Conservation (phyloP, 2,113 vertebrate genomes). For the Brachyhypopomus occidentalis region DNA sequence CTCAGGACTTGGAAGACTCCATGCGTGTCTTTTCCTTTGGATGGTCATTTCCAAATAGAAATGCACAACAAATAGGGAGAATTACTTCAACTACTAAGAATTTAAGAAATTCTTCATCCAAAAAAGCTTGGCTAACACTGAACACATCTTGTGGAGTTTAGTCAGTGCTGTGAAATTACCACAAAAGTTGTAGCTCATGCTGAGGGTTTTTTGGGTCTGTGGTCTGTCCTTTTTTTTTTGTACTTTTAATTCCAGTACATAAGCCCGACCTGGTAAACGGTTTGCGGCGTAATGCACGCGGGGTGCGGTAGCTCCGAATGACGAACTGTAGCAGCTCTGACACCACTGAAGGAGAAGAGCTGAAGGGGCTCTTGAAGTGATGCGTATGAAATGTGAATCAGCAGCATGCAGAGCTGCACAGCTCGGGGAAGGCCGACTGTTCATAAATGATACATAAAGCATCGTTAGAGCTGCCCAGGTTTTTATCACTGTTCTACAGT, state of each 20-base stretch:
- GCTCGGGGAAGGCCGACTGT: too few species aligned
- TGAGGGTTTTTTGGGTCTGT: too few species aligned
- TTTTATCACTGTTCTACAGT: slow-evolving; percentile 31
- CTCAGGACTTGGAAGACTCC: not conserved
- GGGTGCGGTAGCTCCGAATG: not conserved
- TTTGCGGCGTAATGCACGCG: not conserved
- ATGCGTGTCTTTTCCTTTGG: not conserved
- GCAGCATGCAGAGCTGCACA: not conserved
- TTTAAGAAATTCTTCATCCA: not conserved
- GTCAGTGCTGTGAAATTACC: not conserved
- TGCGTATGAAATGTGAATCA: slow-evolving; percentile 11
- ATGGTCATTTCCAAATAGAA: not conserved
- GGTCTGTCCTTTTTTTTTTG: too few species aligned
- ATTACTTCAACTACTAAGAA: not conserved
- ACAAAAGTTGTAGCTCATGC: too few species aligned
- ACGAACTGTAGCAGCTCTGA: not conserved
- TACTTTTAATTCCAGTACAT: too few species aligned
- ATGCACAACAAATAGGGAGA: not conserved
- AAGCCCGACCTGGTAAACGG: not conserved
- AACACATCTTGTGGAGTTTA: not conserved
- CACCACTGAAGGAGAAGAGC: not conserved
- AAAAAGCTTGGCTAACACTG: not conserved
- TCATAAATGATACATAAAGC: slow-evolving; percentile 64
- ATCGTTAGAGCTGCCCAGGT: slow-evolving; percentile 49
- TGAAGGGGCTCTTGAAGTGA: slow-evolving; percentile 16